phyloP scores from a whole-genome alignment of 2,113 vertebrate genomes.

The Oceanodroma tethys region DNA sequence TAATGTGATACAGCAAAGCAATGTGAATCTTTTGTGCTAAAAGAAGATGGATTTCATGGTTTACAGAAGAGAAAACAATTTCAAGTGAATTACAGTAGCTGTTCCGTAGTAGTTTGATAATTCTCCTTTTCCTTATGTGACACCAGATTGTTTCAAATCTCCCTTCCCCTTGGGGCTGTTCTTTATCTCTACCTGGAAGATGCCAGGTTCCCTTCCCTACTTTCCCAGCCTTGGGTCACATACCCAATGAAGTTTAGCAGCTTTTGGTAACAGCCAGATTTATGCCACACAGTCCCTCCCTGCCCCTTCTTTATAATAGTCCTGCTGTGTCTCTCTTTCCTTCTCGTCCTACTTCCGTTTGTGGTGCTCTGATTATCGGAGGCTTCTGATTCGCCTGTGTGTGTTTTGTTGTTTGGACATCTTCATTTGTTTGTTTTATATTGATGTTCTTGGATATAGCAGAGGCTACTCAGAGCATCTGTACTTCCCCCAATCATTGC shows the following conservation, averaged over 20 bases:
- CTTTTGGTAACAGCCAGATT: not conserved
- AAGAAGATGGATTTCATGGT: not conserved
- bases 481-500: not conserved
- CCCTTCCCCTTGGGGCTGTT: not conserved
- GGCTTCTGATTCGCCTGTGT: not conserved
- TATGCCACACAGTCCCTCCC: not conserved
- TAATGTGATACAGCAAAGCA: not conserved
- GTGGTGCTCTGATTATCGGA: not conserved
- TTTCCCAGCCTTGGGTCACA: not conserved
- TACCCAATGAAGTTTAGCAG: not conserved
- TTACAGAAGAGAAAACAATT: constrained; percentile 6
- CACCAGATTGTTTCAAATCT: not conserved
- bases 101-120: not conserved
- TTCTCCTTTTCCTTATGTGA: not conserved
- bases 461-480: not conserved
- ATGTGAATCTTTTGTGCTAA: not conserved
- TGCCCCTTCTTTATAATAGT: not conserved
- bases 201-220: not conserved
- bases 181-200: not conserved
- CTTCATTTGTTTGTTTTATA: not conserved
- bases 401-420: not conserved
- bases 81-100: not conserved
- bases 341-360: not conserved
- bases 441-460: not conserved
- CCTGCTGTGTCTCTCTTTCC: not conserved